These are phyloP conservation scores for Erebia palarica DNA, from an alignment of 2,888 invertebrate species.

Conservation along the genomic window DNA sequence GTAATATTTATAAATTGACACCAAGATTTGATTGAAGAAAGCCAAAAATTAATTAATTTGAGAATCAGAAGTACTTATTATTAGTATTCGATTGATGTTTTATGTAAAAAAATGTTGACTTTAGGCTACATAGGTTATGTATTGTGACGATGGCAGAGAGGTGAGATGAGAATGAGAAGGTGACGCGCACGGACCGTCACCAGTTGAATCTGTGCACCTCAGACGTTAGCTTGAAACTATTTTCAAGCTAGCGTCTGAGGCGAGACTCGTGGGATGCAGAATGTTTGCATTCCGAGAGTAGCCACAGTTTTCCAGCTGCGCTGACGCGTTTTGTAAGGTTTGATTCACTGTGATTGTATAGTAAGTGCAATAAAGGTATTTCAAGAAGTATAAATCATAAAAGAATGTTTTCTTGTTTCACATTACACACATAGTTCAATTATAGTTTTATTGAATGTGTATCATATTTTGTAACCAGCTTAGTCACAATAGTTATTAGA, in stretches of 20 bases:
- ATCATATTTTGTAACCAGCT: background rate
- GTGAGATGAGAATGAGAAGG: background rate
- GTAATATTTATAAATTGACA: background rate
- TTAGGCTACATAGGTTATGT: background rate
- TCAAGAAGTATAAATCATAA: background rate
- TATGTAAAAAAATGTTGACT: background rate
- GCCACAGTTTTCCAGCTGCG: no score
- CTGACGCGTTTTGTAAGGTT: background rate
- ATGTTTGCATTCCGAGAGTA: no score
- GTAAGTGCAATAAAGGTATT: conserved; percentile 11
- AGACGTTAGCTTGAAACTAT: no score
- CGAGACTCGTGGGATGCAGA: background rate
- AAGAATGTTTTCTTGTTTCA: background rate
- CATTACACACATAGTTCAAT: conserved; percentile 11
- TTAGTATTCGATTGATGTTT: no score
- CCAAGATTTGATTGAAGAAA: background rate
- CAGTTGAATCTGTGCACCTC: background rate
- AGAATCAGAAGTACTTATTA: no score
- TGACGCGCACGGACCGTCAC: background rate
- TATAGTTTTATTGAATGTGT: no score
- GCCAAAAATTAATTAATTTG: no score
- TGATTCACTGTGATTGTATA: conserved; percentile 8
- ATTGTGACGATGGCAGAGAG: background rate
- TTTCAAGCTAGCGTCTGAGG: background rate
- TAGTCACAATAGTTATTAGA: background rate